phyloP scores from a whole-genome alignment of 2,888 invertebrate genomes.

The Isoperla grammatica region DNA sequence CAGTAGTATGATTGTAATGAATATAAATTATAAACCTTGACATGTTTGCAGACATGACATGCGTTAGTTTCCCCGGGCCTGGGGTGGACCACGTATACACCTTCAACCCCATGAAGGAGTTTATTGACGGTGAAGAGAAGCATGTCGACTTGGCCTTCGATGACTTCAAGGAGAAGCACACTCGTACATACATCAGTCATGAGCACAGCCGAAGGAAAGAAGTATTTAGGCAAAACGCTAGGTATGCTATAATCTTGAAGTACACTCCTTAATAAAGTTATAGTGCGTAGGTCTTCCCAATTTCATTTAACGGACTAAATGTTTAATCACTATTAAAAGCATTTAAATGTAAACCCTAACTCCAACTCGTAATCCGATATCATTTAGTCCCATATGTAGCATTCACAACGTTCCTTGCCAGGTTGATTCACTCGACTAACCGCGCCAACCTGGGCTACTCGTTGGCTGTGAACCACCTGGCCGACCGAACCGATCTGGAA shows the following conservation, averaged over 20 bases:
- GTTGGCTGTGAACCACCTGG: slow-evolving; percentile 79
- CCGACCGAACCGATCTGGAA: slow-evolving; percentile 75
- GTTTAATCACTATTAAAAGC: too few relatives aligned
- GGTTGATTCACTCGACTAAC: slow-evolving; percentile 75
- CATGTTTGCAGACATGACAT: slow-evolving; percentile 54
- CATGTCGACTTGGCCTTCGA: slow-evolving; percentile 73
- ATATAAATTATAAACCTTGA: too few relatives aligned
- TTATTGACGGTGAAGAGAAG: slow-evolving; percentile 62
- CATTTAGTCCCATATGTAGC: too few relatives aligned
- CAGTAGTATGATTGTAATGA: too few relatives aligned
- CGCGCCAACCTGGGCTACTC: slow-evolving; percentile 67
- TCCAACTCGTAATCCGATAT: too few relatives aligned
- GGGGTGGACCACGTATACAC: slow-evolving; percentile 68
- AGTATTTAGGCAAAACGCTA: slow-evolving; percentile 79
- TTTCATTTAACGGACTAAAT: too few relatives aligned
- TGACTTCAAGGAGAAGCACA: slow-evolving; percentile 66
- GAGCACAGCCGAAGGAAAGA: slow-evolving; percentile 69
- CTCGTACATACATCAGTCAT: slow-evolving; percentile 58
- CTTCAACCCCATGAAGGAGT: slow-evolving; percentile 93
- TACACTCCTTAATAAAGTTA: too few relatives aligned
- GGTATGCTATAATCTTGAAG: too few relatives aligned
- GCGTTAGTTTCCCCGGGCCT: slow-evolving; percentile 82
- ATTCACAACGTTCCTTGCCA: too few relatives aligned
- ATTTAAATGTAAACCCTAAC: too few relatives aligned
- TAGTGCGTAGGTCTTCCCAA: too few relatives aligned